Conservation (phyloP, 2,113 vertebrate species). For the Oncorhynchus gorbuscha region DNA sequence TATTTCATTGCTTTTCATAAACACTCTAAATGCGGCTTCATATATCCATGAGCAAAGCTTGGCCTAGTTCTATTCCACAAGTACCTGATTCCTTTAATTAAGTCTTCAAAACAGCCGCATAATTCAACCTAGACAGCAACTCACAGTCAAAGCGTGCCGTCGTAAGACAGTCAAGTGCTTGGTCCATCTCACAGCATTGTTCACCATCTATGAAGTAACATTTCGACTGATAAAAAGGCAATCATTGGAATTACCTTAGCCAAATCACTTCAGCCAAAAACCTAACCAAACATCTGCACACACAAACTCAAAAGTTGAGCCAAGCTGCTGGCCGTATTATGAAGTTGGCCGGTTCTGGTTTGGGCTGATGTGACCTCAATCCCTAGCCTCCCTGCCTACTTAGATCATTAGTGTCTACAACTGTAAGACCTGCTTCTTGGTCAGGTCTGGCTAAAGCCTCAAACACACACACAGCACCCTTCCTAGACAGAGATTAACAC, state of each 20-base stretch:
- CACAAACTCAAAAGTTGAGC: slow-evolving; percentile 23
- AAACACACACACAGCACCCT: slow-evolving; percentile 4
- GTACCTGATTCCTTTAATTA: too few relatives aligned
- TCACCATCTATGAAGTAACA: background rate
- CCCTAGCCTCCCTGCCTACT: slow-evolving; percentile 31
- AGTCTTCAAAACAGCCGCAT: too few relatives aligned
- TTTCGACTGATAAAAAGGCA: background rate
- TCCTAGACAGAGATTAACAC: slow-evolving; percentile 37
- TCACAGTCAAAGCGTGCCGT: background rate
- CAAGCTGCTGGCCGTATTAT: slow-evolving; percentile 6
- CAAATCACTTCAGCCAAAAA: too few relatives aligned
- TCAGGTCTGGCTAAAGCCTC: slow-evolving; percentile 32
- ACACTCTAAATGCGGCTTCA: too few relatives aligned
- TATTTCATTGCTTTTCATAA: too few relatives aligned
- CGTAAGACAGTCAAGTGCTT: background rate
- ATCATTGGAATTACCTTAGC: too few relatives aligned
- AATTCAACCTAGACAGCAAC: background rate
- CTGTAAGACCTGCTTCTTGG: slow-evolving; percentile 19
- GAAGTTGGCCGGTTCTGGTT: slow-evolving; percentile 25
- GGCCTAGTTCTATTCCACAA: too few relatives aligned
- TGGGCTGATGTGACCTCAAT: slow-evolving; percentile 50
- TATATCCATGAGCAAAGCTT: too few relatives aligned
- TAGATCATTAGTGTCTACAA: slow-evolving; percentile 29
- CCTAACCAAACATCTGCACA: background rate
- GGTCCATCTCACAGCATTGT: background rate